A percentile compares a stretch with the other conserved stretches of the same genome.
Evolutionary conservation across 2,113 vertebrate genomes (phyloP).

Genomic region (Triplophysa siluroides): DNA sequence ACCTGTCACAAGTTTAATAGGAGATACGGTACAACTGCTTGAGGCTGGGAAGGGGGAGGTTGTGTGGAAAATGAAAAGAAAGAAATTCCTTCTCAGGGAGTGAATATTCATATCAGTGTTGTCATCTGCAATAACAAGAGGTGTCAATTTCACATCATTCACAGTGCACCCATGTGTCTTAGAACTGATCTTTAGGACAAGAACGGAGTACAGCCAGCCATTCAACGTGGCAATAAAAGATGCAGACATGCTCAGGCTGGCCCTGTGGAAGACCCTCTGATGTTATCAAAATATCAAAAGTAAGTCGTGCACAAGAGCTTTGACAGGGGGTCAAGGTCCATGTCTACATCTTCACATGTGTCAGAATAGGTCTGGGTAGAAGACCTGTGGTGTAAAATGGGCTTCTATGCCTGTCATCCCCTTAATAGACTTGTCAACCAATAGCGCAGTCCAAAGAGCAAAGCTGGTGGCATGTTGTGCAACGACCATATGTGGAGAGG

Average conservation of each 20-base stretch:
- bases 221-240: conserved; percentile 33
- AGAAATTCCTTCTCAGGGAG: background rate
- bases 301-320: conserved; percentile 48
- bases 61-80: conserved; percentile 33
- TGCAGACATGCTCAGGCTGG: conserved; percentile 33
- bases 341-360: conserved; percentile 55
- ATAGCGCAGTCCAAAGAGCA: conserved; percentile 51
- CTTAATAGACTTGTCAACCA: conserved; percentile 61
- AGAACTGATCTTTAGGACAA: conserved; percentile 17
- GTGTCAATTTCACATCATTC: conserved; percentile 39
- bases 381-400: conserved; percentile 57
- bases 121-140: conserved; percentile 43
- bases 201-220: conserved; percentile 16
- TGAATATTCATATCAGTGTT: conserved; percentile 40
- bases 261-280: conserved; percentile 34
- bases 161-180: conserved; percentile 24
- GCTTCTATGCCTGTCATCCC: conserved; percentile 57
- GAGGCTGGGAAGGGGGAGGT: background rate
- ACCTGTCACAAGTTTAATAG: conserved; percentile 52
- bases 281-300: conserved; percentile 57
- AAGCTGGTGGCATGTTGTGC: conserved; percentile 50
- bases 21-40: conserved; percentile 40
- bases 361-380: conserved; percentile 54
- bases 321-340: conserved; percentile 56
- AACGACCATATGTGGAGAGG: conserved; percentile 43